Base-by-base conservation (phyloP, 2,888 invertebrate species). In the Neoaliturus tenellus region DNA sequence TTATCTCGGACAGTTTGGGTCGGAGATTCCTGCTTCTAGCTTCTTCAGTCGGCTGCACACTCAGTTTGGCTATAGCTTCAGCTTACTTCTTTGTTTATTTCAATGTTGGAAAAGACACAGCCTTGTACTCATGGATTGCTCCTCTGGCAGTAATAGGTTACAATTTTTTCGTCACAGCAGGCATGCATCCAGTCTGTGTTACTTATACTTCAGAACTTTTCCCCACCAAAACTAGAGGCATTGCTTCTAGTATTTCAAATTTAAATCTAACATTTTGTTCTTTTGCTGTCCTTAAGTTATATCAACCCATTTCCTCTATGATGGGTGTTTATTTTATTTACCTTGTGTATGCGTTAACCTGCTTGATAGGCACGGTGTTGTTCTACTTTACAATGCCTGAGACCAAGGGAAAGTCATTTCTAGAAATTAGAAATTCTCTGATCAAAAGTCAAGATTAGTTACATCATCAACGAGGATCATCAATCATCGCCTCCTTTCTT, bases 131-230 rank as follows among this genome's bases (percentile, higher is more conserved):
- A 48, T 71, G 69, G 82, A 33, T 51, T 17, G 69, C 71, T n/a
- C 82, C 71, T 17, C 12, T 82, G 8, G 48, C 48, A 14, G 31
- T 82, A 0, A n/a, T 71, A 41, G 28, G 33, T 14, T 71, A 31
- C 33, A 51, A 51, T 17, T 35, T 71, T 28, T 82, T 82, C 71
- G 20, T 33, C n/a, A 51, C 71, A 17, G 33, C 51, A 17, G 82
- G 82, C n/a, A 51, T 82, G 51, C 67, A 41, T 51, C 82, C 82
- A 23, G 51, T 82, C n/a, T 82, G 71, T 71, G 71, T 82, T 12
- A 71, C 71, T 5, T 82, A 82, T n/a, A 51, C 71, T 17, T 82
- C 82, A 33, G 82, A 82, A 33, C 71, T 82, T 25, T 82, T 82
- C 48, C 44, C 82, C 23, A 82, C 48, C 0, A 82, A 82, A 51